phyloP scores from a whole-genome alignment of 2,113 vertebrate species.

The Emydocephalus ijimae region DNA sequence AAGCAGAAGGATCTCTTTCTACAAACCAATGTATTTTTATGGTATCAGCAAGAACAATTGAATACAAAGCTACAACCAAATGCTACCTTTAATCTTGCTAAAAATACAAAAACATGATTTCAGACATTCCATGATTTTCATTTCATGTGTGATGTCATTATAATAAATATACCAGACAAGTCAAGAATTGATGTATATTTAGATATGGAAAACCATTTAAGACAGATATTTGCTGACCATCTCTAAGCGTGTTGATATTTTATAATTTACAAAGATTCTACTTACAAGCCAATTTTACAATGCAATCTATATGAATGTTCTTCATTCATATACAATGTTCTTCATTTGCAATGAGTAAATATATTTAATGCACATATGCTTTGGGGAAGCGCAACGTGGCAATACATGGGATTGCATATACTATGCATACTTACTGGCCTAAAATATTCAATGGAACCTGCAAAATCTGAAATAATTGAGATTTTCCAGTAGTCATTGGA shows the following conservation, averaged over 20 bases:
- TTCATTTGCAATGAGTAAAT: background rate
- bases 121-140: background rate
- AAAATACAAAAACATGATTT: background rate
- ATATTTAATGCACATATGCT: background rate
- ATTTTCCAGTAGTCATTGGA: background rate
- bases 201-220: background rate
- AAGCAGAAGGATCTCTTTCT: constrained; percentile 1
- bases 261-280: background rate
- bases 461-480: background rate
- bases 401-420: background rate
- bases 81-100: background rate
- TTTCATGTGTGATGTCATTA: background rate
- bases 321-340: no score
- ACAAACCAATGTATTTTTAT: constrained; percentile 11
- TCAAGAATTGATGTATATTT: background rate
- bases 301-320: background rate
- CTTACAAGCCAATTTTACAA: background rate
- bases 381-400: background rate
- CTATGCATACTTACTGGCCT: background rate
- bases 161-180: background rate
- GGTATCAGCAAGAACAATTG: background rate
- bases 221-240: background rate
- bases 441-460: background rate
- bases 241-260: background rate
- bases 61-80: background rate